Base-by-base conservation (phyloP, 2,888 invertebrate genomes). In the Caenorhabditis sinica region DNA sequence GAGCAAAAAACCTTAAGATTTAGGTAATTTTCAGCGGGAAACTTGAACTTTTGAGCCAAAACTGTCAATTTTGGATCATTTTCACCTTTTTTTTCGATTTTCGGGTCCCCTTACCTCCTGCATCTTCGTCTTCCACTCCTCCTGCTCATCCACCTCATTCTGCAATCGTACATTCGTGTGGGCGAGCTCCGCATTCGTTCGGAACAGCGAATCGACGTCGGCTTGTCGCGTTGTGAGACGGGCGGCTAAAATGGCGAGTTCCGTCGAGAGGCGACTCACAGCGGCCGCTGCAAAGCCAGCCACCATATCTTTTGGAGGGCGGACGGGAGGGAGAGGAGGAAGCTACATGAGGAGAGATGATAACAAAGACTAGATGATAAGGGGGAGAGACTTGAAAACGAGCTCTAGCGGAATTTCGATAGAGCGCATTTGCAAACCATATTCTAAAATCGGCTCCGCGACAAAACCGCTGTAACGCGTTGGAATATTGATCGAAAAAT, bases 211-310 rank as follows among this genome's bases (percentile, higher is more conserved):
- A 60, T 92, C 91, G 66, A 90, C 90, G 76, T 92, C 92, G 4
- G 89, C 89, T 76, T 90, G 89, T 36, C 91, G 89, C 9, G 90
- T 89, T 11, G 89, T 88, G 30, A 92, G 86, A 40, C 87, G 86
- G 33, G 92, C 91, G 36, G 91, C 91, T 90, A 91, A 89, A 91
- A 91, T 90, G 72, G 90, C 90, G 82, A 90, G 79, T 86, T 91
- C 87, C 84, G 86, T 87, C 68, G 86, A 85, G 53, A 88, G 87
- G 58, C 87, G 87, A 84, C 82, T 81, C 69, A 84, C 86, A 76
- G 86, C 75, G 76, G 79, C 82, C 73, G 82, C 85, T 85, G 85
- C 76, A 85, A 85, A 80, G 83, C 83, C 79, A 75, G 75, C 77
- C 80, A 80, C 80, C 83, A 80, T 75, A 75, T 6, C 17, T 58